Conservation (phyloP, 2,113 vertebrate genomes). For the Leptodactylus fuscus region DNA sequence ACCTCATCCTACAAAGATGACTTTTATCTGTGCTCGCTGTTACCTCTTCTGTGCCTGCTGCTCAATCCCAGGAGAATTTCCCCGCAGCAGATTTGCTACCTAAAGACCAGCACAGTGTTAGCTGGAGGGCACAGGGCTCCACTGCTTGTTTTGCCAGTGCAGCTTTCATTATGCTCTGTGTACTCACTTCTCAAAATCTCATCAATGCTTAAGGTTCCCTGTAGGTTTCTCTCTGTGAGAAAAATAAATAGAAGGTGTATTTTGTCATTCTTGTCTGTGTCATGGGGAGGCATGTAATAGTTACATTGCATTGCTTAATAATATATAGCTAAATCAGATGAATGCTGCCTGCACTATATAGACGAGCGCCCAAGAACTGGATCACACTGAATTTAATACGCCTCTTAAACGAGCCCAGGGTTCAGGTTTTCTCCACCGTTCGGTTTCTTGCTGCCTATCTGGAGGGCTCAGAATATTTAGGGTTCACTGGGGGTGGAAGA, state of each 20-base stretch:
- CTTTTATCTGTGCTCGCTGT: slow-evolving; percentile 32
- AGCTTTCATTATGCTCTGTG: slow-evolving; percentile 50
- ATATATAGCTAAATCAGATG: not conserved
- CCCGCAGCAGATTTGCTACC: slow-evolving; percentile 42
- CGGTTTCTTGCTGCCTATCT: not conserved
- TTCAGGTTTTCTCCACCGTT: not conserved
- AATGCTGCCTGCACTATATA: not conserved
- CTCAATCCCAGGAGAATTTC: slow-evolving; percentile 33
- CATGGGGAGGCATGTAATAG: not conserved
- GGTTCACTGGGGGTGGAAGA: too few relatives aligned
- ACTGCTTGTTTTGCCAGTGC: slow-evolving; percentile 45
- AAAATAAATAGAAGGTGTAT: slow-evolving; percentile 33
- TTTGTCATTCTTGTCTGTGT: slow-evolving; percentile 45
- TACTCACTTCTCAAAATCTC: slow-evolving; percentile 40
- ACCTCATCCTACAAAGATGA: slow-evolving; percentile 7
- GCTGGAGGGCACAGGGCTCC: slow-evolving; percentile 53
- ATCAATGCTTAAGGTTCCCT: slow-evolving; percentile 45
- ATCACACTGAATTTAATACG: too few relatives aligned
- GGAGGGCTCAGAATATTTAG: not conserved
- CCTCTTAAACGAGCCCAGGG: too few relatives aligned
- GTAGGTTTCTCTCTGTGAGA: slow-evolving; percentile 21
- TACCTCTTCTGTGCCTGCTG: not conserved
- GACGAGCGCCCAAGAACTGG: too few relatives aligned
- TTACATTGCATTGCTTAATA: slow-evolving; percentile 39
- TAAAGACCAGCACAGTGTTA: slow-evolving; percentile 54